Evolutionary conservation across 1,140 invertebrate genomes (phyloP), one percentile per base, ranked within the genome.

Genomic region (Manduca sexta): DNA sequence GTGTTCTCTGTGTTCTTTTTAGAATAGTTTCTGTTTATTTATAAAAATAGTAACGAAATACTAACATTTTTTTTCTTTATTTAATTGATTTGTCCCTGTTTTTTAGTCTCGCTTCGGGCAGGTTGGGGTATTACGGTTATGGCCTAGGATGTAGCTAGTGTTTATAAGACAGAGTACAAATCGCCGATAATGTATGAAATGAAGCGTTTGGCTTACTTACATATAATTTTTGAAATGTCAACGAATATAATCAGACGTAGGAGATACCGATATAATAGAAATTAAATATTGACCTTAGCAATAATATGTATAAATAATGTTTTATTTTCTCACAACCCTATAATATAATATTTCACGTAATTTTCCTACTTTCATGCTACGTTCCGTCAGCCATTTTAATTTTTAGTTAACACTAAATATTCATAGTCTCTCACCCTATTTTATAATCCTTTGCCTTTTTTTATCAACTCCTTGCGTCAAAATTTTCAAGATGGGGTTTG

Each of bases 221-320:
- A 74, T 35, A 74, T 74, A 76, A 65, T 74, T 69, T 26, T 69
- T 72, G 70, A 71, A 77, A 81, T 83, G 82, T 86, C 86, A 87
- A 87, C 86, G 86, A 87, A 87, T 86, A 82, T 87, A 86, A 86
- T 87, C 86, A 82, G 84, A 84, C 66, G 83, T 86, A 85, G 84
- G 76, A 64, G 74, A 86, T 85, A 86, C 78, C 84, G 76, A 85
- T 80, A 78, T 84, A n/a, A n/a, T n/a, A 81, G 76, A 72, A 78
- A 81, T 86, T 85, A 85, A 86, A 84, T 84, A 84, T 80, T 83
- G 76, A 86, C 74, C 79, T 84, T 87, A 87, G 86, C 85, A 87
- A 87, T 87, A 87, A 87, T 86, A 82, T 77, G 80, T 68, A 68
- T 73, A 78, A 74, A 80, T 81, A 83, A 68, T 86, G 72, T 86